These are phyloP conservation scores for Isurus oxyrinchus DNA, from an alignment of 2,113 vertebrate species.

Conservation along the genomic window DNA sequence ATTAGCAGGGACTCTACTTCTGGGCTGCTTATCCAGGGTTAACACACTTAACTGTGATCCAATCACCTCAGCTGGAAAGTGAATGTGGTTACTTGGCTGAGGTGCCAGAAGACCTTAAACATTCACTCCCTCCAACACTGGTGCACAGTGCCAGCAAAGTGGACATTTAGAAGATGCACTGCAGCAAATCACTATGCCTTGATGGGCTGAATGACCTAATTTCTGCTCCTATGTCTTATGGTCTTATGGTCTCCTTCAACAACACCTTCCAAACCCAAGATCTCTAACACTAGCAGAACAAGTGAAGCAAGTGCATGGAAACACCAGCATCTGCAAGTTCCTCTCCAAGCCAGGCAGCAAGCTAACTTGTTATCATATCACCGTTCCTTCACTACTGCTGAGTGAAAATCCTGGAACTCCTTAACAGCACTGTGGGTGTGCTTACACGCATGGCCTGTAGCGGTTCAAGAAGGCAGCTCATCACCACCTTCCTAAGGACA, in stretches of 20 bases:
- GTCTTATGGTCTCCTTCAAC: too few relatives aligned
- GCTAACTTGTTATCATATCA: background rate
- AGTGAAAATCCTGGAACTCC: background rate
- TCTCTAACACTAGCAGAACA: too few relatives aligned
- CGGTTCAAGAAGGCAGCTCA: background rate
- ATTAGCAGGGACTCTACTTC: background rate
- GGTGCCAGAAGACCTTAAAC: too few relatives aligned
- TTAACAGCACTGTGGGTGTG: background rate
- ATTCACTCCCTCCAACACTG: too few relatives aligned
- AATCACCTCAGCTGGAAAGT: background rate
- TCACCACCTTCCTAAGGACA: background rate
- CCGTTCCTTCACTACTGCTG: background rate
- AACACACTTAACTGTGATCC: background rate
- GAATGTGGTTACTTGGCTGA: too few relatives aligned
- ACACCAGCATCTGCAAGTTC: background rate
- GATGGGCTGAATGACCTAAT: too few relatives aligned
- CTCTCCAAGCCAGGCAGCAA: background rate
- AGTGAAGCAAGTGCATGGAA: too few relatives aligned
- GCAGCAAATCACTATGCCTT: too few relatives aligned
- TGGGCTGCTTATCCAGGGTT: background rate
- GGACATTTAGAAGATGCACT: too few relatives aligned
- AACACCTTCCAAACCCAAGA: too few relatives aligned
- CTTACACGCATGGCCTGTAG: background rate
- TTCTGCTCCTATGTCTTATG: too few relatives aligned
- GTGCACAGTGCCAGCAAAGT: too few relatives aligned